A percentile compares a stretch with the other conserved stretches of the same genome.
phyloP scores from a whole-genome alignment of 1,140 invertebrate genomes.

The Drosophila obscura region DNA sequence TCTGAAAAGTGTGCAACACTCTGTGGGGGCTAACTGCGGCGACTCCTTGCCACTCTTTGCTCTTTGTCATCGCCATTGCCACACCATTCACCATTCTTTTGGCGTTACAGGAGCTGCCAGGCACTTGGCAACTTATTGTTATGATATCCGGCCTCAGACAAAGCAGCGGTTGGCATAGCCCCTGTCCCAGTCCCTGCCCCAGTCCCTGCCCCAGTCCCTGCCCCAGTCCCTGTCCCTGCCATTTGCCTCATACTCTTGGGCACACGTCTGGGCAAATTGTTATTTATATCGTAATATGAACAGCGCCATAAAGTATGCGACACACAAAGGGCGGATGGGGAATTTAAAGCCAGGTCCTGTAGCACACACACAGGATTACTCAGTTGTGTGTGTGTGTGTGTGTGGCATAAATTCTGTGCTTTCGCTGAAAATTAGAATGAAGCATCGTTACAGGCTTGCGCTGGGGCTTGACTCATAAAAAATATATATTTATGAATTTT shows the following conservation, averaged over 20 bases:
- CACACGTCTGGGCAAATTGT: conserved; percentile 74
- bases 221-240: neutral
- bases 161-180: conserved; percentile 27
- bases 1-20: neutral
- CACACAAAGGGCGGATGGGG: conserved; percentile 50
- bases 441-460: conserved; percentile 48
- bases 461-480: conserved; percentile 36
- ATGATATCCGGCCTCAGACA: conserved; percentile 73
- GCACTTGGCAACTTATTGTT: conserved; percentile 70
- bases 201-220: no score
- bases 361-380: conserved; percentile 20
- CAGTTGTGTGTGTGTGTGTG: conserved; percentile 14
- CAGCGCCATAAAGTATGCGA: conserved; percentile 63
- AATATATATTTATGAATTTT: conserved; percentile 66
- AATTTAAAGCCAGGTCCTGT: conserved; percentile 61
- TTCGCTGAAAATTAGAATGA: conserved; percentile 67
- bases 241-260: conserved; percentile 63
- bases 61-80: conserved; percentile 22
- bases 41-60: neutral
- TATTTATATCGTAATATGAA: conserved; percentile 77
- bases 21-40: conserved; percentile 10
- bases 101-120: neutral
- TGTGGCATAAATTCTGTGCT: conserved; percentile 34
- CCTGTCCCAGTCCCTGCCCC: no score
- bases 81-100: conserved; percentile 3